Conservation (phyloP, 2,113 vertebrate genomes). For the Syngnathus floridae region DNA sequence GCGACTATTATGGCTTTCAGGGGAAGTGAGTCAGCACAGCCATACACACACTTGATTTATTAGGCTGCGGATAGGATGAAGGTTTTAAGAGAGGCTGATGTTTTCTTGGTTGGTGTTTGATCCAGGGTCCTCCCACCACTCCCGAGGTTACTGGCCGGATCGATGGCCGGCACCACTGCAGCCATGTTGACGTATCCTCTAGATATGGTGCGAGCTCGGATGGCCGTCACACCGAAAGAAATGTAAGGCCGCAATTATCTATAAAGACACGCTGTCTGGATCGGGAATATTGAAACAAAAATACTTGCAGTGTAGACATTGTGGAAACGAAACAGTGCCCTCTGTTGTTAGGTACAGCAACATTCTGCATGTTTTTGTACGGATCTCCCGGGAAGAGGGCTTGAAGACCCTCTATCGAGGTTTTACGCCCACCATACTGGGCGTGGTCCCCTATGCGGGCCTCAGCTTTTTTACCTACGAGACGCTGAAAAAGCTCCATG, state of each 20-base stretch:
- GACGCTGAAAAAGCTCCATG: conserved; percentile 85
- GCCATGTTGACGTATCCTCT: conserved; percentile 89
- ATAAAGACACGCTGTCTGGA: neutral
- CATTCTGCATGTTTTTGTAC: conserved; percentile 89
- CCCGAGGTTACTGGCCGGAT: conserved; percentile 85
- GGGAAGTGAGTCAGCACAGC: conserved; percentile 78
- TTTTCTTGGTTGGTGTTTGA: neutral
- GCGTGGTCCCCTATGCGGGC: conserved; percentile 89
- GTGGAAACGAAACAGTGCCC: neutral
- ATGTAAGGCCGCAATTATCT: conserved; percentile 74
- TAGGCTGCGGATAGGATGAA: neutral
- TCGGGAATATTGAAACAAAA: neutral
- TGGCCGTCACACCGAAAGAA: conserved; percentile 97
- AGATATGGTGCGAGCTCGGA: conserved; percentile 95
- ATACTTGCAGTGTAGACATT: neutral
- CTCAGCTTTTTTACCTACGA: conserved; percentile 98
- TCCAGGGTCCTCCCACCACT: conserved; percentile 82
- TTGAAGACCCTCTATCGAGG: conserved; percentile 86
- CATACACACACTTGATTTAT: conserved; percentile 2
- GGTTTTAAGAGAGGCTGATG: neutral
- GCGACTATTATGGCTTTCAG: conserved; percentile 83
- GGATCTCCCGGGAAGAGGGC: conserved; percentile 90
- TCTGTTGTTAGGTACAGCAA: conserved; percentile 84
- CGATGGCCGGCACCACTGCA: conserved; percentile 86
- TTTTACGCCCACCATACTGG: conserved; percentile 87